Evolutionary conservation across 1,140 invertebrate genomes (phyloP), one percentile per base, ranked within the genome.

Genomic region (Habropoda laboriosa): DNA sequence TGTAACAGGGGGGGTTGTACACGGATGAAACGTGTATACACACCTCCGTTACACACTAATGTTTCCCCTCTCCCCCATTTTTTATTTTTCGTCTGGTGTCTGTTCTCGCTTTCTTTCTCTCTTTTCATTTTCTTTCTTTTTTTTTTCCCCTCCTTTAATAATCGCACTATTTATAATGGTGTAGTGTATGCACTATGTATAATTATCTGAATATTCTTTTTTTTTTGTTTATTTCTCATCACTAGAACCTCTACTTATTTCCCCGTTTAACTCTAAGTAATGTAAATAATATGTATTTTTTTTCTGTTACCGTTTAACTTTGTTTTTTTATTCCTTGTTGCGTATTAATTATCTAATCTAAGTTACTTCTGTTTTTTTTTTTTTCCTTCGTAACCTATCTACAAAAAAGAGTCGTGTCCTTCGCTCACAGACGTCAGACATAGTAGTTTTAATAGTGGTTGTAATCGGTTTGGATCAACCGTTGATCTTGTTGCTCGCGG

Each of bases 221-320:
- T 79, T 76, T 75, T 61, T 80, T 71, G n/a, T 75, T 76, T 61
- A 68, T 51, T 72, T 81, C 78, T 86, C 82, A 81, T 89, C 70
- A 83, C 90, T 91, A 92, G 82, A 91, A 91, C 89, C 89, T 90
- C 90, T 92, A 92, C 88, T 90, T 87, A 70, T 71, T 76, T 86
- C 89, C 89, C 88, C 80, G 82, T 89, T 92, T 88, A 90, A 79
- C 75, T 90, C 87, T 93, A 93, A 78, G 78, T 92, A 91, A 93
- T 58, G 87, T 92, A 92, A 93, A 92, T 91, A 93, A 92, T 92
- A 91, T 91, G 89, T 92, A 88, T 89, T 32, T 60, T 73, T 35
- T 71, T 66, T 78, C 67, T 81, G 58, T 86, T 76, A 76, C 51
- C 58, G 53, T 66, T 81, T 42, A 72, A 18, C 27, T 18, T 49